Base-by-base conservation (phyloP, 2,113 vertebrate species). In the Limanda limanda region DNA sequence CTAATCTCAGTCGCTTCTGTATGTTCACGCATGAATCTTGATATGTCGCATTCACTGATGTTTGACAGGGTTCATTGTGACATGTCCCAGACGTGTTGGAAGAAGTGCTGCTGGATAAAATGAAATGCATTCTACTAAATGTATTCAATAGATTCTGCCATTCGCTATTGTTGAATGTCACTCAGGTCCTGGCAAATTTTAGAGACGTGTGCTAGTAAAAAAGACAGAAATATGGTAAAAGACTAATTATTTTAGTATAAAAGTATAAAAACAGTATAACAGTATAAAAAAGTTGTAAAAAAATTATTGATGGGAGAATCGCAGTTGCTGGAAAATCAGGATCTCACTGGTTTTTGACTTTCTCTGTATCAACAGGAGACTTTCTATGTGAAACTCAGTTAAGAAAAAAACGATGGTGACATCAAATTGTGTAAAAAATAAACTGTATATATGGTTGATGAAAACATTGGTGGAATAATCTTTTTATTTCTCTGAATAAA, bases 101-200 rank as follows among this genome's bases (percentile, higher is more conserved):
- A 78, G 76, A 73, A 88, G 67, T 80, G 77, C 74, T 73, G 65
- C 76, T n/a, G 20, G 25, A 56, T 37, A 12, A 12, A 6, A 71
- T 78, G 56, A 56, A 82, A 86, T 85, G 73, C 62, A 75, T 87
- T 86, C 81, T 85, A 81, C 74, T 83, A 82, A 64, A 85, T 90
- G 87, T 88, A 68, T 94, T 94, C 86, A 96, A 97, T 96, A 97
- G 96, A 97, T 97, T 96, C 96, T 97, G 96, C 96, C 96, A 97
- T 98, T 97, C 96, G 94, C 94, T 89, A 83, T 91, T 86, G 90
- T 93, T 95, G 91, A 94, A 84, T 77, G 86, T 84, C 92, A 92
- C 87, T 92, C 81, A 89, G 79, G 90, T 89, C 84, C 90, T 90
- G 78, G 91, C 63, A 91, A 86, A 91, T 89, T 78, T 89, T 86